Evolutionary conservation across 2,888 invertebrate genomes (phyloP).

Genomic region (Lissonota sp.): DNA sequence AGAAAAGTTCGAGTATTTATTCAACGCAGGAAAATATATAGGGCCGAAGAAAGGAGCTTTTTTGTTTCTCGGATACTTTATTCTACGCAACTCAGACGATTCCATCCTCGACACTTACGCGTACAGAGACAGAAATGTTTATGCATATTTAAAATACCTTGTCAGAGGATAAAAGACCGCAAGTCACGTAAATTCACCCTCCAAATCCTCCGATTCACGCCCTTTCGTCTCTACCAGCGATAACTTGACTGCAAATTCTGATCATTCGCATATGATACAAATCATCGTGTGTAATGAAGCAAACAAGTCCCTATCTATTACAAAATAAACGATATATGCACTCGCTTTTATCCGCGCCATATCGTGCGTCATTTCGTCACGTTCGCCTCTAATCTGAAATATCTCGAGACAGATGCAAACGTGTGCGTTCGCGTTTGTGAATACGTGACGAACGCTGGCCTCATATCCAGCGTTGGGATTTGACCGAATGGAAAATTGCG

Average conservation of each 20-base stretch:
- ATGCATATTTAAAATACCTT: background rate
- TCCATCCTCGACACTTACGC: constrained; percentile 1
- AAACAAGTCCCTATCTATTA: constrained; percentile 33
- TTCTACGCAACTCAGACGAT: constrained; percentile 39
- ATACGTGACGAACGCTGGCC: constrained; percentile 57
- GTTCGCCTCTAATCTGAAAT: constrained; percentile 60
- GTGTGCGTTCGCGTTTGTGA: constrained; percentile 3
- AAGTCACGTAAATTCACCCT: too few relatives aligned
- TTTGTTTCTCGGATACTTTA: constrained; percentile 47
- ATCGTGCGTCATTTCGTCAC: constrained; percentile 63
- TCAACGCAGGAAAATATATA: constrained; percentile 44
- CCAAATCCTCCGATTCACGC: too few relatives aligned
- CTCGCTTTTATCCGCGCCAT: background rate
- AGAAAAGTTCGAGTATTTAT: constrained; percentile 64
- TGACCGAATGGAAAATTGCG: constrained; percentile 62
- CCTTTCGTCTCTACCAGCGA: too few relatives aligned
- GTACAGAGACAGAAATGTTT: too few relatives aligned
- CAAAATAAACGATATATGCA: constrained; percentile 32
- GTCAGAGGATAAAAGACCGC: too few relatives aligned
- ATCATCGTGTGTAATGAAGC: constrained; percentile 10
- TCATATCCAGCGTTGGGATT: constrained; percentile 18
- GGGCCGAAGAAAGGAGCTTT: constrained; percentile 9
- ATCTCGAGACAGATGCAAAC: constrained; percentile 44
- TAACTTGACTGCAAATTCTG: too few relatives aligned
- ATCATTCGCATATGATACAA: background rate